These are phyloP conservation scores for Mesoligia furuncula DNA, from an alignment of 2,888 invertebrate species.

Conservation along the genomic window DNA sequence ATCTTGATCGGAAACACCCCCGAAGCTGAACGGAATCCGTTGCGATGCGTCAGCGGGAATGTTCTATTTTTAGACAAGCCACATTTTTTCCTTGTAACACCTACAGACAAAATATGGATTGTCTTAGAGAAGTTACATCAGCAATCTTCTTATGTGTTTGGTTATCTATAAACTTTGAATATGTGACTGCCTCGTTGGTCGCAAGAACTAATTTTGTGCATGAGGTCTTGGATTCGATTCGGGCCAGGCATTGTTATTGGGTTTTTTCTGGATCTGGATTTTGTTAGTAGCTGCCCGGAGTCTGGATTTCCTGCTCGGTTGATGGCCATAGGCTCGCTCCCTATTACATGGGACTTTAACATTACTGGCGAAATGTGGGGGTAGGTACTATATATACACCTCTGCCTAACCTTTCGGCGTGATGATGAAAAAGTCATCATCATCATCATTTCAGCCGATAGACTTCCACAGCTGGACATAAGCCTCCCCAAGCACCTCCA, in stretches of 20 bases:
- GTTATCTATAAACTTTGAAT: neutral
- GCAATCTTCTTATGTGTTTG: too few relatives aligned
- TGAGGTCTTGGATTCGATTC: neutral
- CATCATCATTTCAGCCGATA: too few relatives aligned
- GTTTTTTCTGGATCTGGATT: neutral
- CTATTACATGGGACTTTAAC: neutral
- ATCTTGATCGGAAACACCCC: conserved; percentile 25
- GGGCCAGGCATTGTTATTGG: neutral
- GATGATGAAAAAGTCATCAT: neutral
- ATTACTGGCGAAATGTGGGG: neutral
- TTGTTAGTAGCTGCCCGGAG: neutral
- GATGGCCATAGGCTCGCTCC: neutral
- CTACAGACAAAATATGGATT: neutral
- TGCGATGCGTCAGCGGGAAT: neutral
- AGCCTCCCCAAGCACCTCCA: too few relatives aligned
- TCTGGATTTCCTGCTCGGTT: neutral
- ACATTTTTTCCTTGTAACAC: neutral
- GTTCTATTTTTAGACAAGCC: conserved; percentile 25
- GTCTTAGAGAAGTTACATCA: neutral
- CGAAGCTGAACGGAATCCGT: conserved; percentile 10
- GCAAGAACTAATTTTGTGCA: neutral
- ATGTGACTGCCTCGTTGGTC: neutral
- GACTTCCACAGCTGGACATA: too few relatives aligned
- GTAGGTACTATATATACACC: neutral
- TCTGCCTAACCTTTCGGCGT: neutral